phyloP scores from a whole-genome alignment of 2,113 vertebrate genomes.

The Paraplagusia blochii region DNA sequence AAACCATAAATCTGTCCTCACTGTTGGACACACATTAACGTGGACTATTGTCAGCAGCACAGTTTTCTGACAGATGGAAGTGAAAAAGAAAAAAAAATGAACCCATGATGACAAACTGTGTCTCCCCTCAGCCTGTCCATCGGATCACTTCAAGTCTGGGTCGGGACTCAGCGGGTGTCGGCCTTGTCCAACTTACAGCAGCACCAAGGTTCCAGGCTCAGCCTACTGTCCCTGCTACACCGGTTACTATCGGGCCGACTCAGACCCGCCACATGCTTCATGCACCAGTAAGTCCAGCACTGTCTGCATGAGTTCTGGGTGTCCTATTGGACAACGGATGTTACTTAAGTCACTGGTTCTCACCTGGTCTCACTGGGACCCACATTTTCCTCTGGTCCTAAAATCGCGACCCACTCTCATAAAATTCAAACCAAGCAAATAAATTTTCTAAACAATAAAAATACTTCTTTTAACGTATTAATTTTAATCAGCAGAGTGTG shows the following conservation, averaged over 20 bases:
- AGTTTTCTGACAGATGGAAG: not conserved
- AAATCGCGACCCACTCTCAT: too few relatives aligned
- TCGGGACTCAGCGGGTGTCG: constrained; percentile 70
- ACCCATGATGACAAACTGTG: not conserved
- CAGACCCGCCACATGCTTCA: constrained; percentile 57
- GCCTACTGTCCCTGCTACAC: constrained; percentile 70
- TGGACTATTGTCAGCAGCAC: not conserved
- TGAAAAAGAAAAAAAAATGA: not conserved
- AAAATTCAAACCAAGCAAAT: too few relatives aligned
- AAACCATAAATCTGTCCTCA: not conserved
- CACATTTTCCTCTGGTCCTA: too few relatives aligned
- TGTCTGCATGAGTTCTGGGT: too few relatives aligned
- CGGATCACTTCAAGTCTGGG: constrained; percentile 73
- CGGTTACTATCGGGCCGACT: constrained; percentile 71
- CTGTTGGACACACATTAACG: not conserved
- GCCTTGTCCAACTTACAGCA: constrained; percentile 73
- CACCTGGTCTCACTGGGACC: too few relatives aligned
- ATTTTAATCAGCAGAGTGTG: too few relatives aligned
- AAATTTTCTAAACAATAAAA: too few relatives aligned
- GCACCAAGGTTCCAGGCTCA: constrained; percentile 62
- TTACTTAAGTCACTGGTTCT: too few relatives aligned
- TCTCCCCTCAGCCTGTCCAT: constrained; percentile 67
- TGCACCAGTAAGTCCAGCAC: constrained; percentile 76
- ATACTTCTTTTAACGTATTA: too few relatives aligned
- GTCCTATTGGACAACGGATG: too few relatives aligned